A percentile compares a stretch with the other conserved stretches of the same genome.
phyloP scores from a whole-genome alignment of 2,797 vertebrate species.

The Falco berigora region DNA sequence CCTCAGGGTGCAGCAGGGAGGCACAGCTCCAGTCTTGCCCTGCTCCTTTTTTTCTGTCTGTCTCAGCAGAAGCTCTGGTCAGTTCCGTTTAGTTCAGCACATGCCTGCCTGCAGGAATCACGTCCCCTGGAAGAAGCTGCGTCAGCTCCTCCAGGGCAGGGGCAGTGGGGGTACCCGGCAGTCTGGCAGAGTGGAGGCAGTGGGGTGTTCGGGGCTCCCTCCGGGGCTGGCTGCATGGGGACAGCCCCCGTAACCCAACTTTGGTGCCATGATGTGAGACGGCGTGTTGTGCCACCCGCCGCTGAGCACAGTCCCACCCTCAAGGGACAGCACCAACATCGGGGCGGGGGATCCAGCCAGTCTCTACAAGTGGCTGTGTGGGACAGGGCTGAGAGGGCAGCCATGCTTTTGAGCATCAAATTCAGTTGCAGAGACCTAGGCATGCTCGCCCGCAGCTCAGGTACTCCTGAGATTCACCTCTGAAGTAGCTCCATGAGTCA shows the following conservation, averaged over 20 bases:
- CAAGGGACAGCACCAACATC: not conserved
- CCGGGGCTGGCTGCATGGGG: no score
- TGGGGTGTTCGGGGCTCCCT: not conserved
- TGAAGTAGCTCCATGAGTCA: not conserved
- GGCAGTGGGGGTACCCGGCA: not conserved
- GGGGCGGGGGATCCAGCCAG: not conserved
- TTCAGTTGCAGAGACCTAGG: not conserved
- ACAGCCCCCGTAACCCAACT: not conserved
- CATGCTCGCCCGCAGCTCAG: not conserved
- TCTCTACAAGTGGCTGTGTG: not conserved
- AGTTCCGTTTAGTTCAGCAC: not conserved
- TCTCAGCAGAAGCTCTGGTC: not conserved
- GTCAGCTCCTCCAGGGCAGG: not conserved
- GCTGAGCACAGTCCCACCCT: not conserved
- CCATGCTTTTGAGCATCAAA: not conserved
- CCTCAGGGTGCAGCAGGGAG: not conserved
- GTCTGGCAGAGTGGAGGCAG: not conserved
- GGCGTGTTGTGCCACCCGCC: fast-evolving
- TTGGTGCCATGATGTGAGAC: no score
- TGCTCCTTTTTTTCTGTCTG: not conserved
- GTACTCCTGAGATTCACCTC: not conserved
- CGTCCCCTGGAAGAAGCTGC: not conserved
- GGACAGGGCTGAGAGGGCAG: not conserved
- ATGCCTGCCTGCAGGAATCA: not conserved
- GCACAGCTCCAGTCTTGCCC: not conserved